These are phyloP conservation scores for Anguilla japonica DNA, from an alignment of 2,113 vertebrate species.

Conservation along the genomic window DNA sequence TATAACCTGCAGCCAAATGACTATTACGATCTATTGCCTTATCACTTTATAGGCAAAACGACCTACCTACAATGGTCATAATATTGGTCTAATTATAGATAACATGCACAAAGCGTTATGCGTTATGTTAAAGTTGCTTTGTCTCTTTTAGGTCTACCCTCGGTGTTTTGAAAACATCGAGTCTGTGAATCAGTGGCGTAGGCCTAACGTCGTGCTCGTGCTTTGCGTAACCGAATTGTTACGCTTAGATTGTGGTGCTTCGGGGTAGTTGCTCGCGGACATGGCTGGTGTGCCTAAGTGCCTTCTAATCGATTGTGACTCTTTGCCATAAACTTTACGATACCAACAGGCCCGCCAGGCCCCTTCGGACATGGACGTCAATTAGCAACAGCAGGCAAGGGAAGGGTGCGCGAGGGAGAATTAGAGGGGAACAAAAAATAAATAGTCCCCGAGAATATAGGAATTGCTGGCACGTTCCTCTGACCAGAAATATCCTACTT, in stretches of 20 bases:
- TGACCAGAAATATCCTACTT: conserved; percentile 3
- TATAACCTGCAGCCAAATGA: background rate
- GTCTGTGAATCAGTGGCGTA: conserved; percentile 21
- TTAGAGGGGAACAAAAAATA: conserved; percentile 29
- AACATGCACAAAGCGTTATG: background rate
- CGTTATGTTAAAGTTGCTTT: conserved; percentile 20
- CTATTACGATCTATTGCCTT: too few species aligned
- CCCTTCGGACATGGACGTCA: conserved; percentile 68
- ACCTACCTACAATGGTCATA: background rate
- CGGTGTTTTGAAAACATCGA: conserved; percentile 34
- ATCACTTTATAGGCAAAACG: background rate
- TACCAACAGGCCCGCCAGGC: conserved; percentile 73
- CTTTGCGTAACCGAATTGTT: conserved; percentile 35
- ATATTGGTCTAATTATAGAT: background rate
- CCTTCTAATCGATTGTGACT: conserved; percentile 82
- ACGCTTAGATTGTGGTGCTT: conserved; percentile 43
- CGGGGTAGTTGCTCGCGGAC: conserved; percentile 53
- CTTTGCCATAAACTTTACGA: conserved; percentile 83
- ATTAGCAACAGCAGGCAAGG: conserved; percentile 69
- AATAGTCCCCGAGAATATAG: conserved; percentile 14
- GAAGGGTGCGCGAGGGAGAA: conserved; percentile 38
- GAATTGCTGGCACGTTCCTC: conserved; percentile 29
- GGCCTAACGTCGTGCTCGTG: background rate
- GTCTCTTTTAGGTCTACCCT: conserved; percentile 33
- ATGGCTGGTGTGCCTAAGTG: conserved; percentile 64